A percentile compares a stretch with the other conserved stretches of the same genome.
These are phyloP conservation scores for Athalia rosae DNA, from an alignment of 2,888 invertebrate species.

Conservation along the genomic window DNA sequence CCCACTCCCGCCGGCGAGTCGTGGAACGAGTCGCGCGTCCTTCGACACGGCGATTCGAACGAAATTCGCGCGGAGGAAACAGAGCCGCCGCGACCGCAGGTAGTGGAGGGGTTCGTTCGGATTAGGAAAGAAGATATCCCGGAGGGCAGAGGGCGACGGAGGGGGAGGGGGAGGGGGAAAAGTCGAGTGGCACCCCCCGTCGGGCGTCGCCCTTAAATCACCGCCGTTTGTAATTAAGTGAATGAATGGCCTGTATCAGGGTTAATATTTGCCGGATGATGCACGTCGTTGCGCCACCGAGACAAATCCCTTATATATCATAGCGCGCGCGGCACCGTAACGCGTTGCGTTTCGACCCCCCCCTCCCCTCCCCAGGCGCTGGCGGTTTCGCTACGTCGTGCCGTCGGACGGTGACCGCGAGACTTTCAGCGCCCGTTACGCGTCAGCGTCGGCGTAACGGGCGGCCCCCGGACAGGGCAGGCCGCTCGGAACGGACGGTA, in stretches of 20 bases:
- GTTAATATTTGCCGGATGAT: slow-evolving; percentile 74
- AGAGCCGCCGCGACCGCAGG: too few relatives aligned
- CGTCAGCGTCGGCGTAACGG: too few relatives aligned
- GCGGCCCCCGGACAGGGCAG: too few relatives aligned
- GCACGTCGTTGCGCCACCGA: slow-evolving; percentile 70
- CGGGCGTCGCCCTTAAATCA: slow-evolving; percentile 71
- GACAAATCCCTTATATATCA: slow-evolving; percentile 74
- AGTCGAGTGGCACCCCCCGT: slow-evolving; percentile 57
- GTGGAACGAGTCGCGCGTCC: not conserved
- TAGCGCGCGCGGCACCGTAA: slow-evolving; percentile 65
- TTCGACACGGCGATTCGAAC: not conserved
- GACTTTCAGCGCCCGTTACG: too few relatives aligned
- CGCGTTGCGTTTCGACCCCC: not conserved
- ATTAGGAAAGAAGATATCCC: not conserved
- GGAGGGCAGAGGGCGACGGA: not conserved
- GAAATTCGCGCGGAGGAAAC: too few relatives aligned
- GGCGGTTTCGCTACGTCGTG: too few relatives aligned
- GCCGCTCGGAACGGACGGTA: too few relatives aligned
- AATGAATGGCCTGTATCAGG: slow-evolving; percentile 74
- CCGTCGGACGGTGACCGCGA: too few relatives aligned
- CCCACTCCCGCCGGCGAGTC: not conserved
- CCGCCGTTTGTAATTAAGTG: slow-evolving; percentile 74
- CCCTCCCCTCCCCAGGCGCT: not conserved
- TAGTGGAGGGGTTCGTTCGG: too few relatives aligned
- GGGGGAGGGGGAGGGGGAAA: not conserved